A percentile compares a stretch with the other conserved stretches of the same genome.
These are phyloP conservation scores for Balanococcus diminutus DNA, from an alignment of 2,888 invertebrate genomes.

Conservation along the genomic window DNA sequence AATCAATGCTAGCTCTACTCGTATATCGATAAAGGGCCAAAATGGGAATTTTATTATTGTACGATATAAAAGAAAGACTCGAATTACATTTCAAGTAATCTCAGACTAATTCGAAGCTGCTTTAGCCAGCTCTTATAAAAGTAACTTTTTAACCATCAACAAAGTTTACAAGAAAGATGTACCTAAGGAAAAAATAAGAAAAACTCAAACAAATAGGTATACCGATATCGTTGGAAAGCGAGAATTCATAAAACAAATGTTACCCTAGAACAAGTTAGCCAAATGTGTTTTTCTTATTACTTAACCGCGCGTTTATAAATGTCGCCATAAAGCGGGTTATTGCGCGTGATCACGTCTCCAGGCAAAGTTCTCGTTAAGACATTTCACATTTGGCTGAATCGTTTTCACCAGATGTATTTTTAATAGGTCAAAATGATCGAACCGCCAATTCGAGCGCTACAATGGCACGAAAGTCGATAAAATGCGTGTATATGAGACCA, in stretches of 20 bases:
- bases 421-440: neutral
- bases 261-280: neutral
- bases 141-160: too few relatives aligned
- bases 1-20: too few relatives aligned
- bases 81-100: too few relatives aligned
- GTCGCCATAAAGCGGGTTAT: neutral
- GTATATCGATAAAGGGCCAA: too few relatives aligned
- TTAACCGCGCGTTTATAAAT: neutral
- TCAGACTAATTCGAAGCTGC: too few relatives aligned
- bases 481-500: neutral
- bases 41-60: too few relatives aligned
- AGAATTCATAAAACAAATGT: slow-evolving; percentile 5
- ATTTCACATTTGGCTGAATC: neutral
- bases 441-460: neutral
- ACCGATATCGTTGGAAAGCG: too few relatives aligned
- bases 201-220: too few relatives aligned
- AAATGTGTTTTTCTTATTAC: slow-evolving; percentile 15
- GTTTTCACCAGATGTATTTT: neutral
- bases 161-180: too few relatives aligned
- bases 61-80: too few relatives aligned
- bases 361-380: neutral
- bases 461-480: neutral
- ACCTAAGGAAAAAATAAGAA: too few relatives aligned
- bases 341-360: neutral
- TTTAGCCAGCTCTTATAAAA: too few relatives aligned